These are phyloP conservation scores for Leptinotarsa tumamoca DNA, from an alignment of 2,888 invertebrate species.

Conservation along the genomic window DNA sequence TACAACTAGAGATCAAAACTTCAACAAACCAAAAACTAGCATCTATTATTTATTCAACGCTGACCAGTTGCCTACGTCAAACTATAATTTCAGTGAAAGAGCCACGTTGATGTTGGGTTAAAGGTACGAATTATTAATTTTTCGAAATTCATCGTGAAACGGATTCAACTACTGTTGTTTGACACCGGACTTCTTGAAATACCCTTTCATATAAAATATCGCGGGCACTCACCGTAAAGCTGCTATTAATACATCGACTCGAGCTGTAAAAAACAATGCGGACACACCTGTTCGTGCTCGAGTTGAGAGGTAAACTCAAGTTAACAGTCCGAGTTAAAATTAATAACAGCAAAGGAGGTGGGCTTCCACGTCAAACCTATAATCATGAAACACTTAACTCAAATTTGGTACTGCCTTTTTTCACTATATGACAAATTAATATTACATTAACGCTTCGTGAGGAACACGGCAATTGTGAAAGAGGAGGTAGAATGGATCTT, in stretches of 20 bases:
- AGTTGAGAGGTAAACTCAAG: constrained; percentile 22
- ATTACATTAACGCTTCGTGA: constrained; percentile 11
- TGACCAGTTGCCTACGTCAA: not conserved
- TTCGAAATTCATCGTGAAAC: constrained; percentile 1
- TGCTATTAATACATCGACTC: constrained; percentile 4
- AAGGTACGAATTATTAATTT: not conserved
- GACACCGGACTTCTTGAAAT: constrained; percentile 4
- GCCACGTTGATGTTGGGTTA: not conserved
- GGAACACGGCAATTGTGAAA: not conserved
- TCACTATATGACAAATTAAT: constrained; percentile 25
- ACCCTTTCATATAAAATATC: constrained; percentile 4
- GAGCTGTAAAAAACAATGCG: constrained; percentile 17
- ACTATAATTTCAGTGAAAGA: not conserved
- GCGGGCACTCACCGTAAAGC: constrained; percentile 15
- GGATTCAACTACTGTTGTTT: constrained; percentile 10
- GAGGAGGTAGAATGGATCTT: not conserved
- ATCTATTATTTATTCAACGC: not conserved
- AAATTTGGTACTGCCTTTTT: constrained; percentile 28
- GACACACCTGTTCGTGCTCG: constrained; percentile 21
- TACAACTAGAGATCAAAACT: too few relatives aligned
- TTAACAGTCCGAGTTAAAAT: constrained; percentile 24
- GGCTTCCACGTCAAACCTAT: constrained; percentile 21
- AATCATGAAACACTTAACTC: constrained; percentile 28
- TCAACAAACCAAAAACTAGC: not conserved
- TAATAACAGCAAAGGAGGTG: constrained; percentile 27